Percentiles rank a stretch among this genome's conserved stretches.
Conservation (phyloP, 2,113 vertebrate species). For the Etheostoma cragini region DNA sequence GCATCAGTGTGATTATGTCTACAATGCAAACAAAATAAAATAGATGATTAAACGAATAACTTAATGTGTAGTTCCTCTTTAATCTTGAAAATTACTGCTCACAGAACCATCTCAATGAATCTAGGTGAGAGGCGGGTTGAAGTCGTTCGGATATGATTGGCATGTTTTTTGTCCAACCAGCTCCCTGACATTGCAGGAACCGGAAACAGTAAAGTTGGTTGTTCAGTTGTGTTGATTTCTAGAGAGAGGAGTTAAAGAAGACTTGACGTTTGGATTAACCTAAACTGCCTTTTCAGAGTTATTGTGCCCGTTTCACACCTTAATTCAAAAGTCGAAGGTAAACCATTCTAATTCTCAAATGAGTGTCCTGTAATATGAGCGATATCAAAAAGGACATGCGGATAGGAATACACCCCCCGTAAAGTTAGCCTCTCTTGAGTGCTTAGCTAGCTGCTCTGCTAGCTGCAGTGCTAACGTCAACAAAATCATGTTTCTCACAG, state of each 20-base stretch:
- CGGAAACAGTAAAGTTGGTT: conserved; percentile 61
- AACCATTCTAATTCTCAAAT: conserved; percentile 42
- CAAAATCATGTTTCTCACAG: conserved; percentile 47
- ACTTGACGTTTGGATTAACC: conserved; percentile 71
- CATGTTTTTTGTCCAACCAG: conserved; percentile 69
- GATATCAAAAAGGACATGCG: conserved; percentile 41
- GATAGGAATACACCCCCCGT: conserved; percentile 46
- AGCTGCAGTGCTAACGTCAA: conserved; percentile 67
- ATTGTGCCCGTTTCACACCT: conserved; percentile 31
- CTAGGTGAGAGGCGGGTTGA: conserved; percentile 24
- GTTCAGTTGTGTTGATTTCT: conserved; percentile 76
- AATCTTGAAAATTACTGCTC: not conserved
- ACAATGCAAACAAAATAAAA: not conserved
- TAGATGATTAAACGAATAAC: not conserved
- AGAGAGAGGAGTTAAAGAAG: conserved; percentile 69
- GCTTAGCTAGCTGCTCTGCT: conserved; percentile 64
- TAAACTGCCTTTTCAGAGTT: conserved; percentile 46
- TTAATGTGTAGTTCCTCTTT: not conserved
- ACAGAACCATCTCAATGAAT: conserved; percentile 16
- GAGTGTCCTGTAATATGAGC: conserved; percentile 14
- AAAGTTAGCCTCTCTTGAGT: conserved; percentile 66
- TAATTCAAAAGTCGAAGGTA: conserved; percentile 76
- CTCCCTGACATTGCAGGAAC: conserved; percentile 19
- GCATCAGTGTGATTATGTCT: not conserved
- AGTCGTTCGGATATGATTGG: conserved; percentile 5